Percentiles rank a stretch among this genome's conserved stretches.
phyloP scores from a whole-genome alignment of 1,140 invertebrate genomes.

The Drosophila oshimai region DNA sequence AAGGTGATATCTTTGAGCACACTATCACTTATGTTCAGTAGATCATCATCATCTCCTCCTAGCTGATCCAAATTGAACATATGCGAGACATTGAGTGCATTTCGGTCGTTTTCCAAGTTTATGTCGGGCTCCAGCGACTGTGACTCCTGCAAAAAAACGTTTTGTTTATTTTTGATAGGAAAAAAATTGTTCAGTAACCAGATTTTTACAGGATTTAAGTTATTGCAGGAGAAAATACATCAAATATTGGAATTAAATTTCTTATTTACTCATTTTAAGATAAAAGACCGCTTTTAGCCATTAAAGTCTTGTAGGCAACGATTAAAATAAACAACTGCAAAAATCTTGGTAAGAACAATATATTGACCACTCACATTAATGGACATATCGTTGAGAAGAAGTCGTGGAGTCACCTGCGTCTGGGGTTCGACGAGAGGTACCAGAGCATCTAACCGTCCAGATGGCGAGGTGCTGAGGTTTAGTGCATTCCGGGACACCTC shows the following conservation, averaged over 20 bases:
- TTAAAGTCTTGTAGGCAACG: too few species aligned
- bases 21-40: constrained; percentile 70
- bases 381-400: constrained; percentile 52
- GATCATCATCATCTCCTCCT: constrained; percentile 31
- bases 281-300: too few species aligned
- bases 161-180: too few species aligned
- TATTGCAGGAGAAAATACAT: too few species aligned
- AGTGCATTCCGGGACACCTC: constrained; percentile 64
- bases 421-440: constrained; percentile 25
- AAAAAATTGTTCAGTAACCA: too few species aligned
- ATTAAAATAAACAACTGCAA: not conserved
- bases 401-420: constrained; percentile 19
- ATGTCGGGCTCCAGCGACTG: not conserved
- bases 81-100: constrained; percentile 1
- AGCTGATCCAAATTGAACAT: constrained; percentile 23
- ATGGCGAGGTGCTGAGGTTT: constrained; percentile 76
- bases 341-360: not conserved
- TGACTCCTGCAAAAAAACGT: constrained; percentile 30
- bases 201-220: too few species aligned
- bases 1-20: constrained; percentile 64
- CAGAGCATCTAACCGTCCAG: constrained; percentile 69
- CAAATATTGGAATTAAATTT: too few species aligned
- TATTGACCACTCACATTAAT: constrained; percentile 44
- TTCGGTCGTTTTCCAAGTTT: constrained; percentile 21
- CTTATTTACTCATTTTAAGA: too few species aligned